A percentile compares a stretch with the other conserved stretches of the same genome.
Conservation (phyloP, 2,113 vertebrate species). For the Chlamydotis undulata region DNA sequence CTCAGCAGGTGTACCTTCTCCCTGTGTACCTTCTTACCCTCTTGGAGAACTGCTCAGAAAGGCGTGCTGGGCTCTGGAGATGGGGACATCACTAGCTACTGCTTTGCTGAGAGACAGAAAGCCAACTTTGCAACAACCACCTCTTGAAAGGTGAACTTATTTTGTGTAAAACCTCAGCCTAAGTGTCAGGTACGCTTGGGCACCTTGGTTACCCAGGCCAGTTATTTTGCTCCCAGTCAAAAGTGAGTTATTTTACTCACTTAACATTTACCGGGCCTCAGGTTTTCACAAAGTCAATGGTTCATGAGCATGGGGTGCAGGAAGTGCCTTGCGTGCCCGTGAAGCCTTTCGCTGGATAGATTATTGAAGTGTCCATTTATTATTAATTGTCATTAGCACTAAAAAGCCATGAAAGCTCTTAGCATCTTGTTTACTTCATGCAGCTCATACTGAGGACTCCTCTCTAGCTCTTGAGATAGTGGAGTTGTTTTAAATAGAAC, state of each 20-base stretch:
- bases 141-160: not conserved
- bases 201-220: not conserved
- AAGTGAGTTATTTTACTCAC: not conserved
- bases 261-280: not conserved
- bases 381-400: conserved; percentile 64
- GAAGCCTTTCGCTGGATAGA: not conserved
- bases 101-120: not conserved
- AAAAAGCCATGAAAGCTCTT: conserved; percentile 55
- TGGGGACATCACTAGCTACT: not conserved
- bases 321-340: rapidly evolving
- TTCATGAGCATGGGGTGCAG: not conserved
- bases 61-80: not conserved
- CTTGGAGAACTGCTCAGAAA: not conserved
- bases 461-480: conserved; percentile 29
- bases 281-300: not conserved
- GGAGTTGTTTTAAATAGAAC: conserved; percentile 33
- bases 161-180: not conserved
- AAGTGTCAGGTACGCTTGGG: not conserved
- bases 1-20: not conserved
- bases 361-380: conserved; percentile 39
- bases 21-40: not conserved
- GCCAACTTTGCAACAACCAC: not conserved
- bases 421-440: conserved; percentile 54
- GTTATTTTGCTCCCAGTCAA: not conserved
- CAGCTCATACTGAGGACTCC: conserved; percentile 16